Evolutionary conservation across 2,888 invertebrate genomes (phyloP), one percentile per base, ranked within the genome.

Genomic region (Quadroppia sp.): DNA sequence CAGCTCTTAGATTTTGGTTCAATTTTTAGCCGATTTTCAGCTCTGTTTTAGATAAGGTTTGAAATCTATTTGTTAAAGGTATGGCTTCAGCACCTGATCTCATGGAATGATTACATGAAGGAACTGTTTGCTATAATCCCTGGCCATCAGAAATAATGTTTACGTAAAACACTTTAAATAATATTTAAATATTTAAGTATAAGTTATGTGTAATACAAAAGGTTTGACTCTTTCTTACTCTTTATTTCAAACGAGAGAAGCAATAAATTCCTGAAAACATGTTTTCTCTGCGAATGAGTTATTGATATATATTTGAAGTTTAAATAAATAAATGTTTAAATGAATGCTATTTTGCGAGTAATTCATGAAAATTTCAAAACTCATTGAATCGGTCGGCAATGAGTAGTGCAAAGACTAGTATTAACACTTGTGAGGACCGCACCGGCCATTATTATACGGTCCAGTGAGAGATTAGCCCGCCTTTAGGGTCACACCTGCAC

Each of bases 241-340:
- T 30, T 59, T 30, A 28, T 1, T 28, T 30, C 3, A 25, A 9
- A 30, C 20, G 13, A 30, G 4, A 13, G 28, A 59, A 59, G 30
- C 59, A 25, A 59, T 59, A 59, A 59, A 59, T 59, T 59, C 59
- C 59, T 59, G 17, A 50, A 59, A 59, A 59, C 59, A 28, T 59
- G 59, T 59, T 59, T 59, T 59, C 20, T 59, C 13, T 30, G 15
- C 59, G 13, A 28, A 28, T 59, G 11, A 59, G 28, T 28, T 28
- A 59, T n/a, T 59, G 28, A 28, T 11, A n/a, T 59, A 45, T 45
- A 45, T 45, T 56, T 20, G 25, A 56, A 56, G 15, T 2, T 11
- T 17, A 59, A 28, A 59, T 59, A 59, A 59, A 59, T 59, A 59
- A 59, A 59, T 28, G 2, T 59, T 28, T 4, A 59, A 59, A 15